Percentiles rank a stretch among this genome's conserved stretches.
Evolutionary conservation across 2,888 invertebrate genomes (phyloP).

Genomic region (Macrophya alboannulata): DNA sequence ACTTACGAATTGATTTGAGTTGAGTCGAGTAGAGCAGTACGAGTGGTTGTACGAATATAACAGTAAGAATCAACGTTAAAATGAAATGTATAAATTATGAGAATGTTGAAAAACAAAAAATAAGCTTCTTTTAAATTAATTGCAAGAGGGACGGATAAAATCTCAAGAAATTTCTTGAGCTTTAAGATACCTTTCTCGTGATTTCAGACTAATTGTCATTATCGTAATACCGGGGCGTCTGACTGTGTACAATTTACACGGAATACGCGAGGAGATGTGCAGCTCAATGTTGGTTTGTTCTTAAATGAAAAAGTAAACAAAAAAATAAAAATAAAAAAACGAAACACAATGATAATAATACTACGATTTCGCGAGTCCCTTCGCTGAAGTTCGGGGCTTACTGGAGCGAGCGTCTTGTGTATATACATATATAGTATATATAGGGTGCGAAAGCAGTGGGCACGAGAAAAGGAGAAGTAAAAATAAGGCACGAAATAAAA

Average conservation of each 20-base stretch:
- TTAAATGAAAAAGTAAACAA: neutral
- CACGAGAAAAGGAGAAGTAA: neutral
- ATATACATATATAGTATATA: neutral
- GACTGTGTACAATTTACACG: neutral
- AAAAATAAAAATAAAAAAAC: neutral
- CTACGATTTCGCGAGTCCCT: conserved; percentile 33
- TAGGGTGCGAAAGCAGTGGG: conserved; percentile 16
- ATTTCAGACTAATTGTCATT: neutral
- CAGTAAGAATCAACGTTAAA: neutral
- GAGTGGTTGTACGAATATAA: neutral
- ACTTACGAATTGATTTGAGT: neutral
- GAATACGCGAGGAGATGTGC: neutral
- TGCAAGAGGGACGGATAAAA: neutral
- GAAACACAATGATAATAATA: conserved; percentile 4
- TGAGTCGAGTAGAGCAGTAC: neutral
- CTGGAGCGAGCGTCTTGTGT: neutral
- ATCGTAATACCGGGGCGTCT: neutral
- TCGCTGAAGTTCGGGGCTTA: conserved; percentile 9
- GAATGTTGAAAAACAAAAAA: neutral
- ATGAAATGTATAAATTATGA: neutral
- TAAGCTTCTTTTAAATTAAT: neutral
- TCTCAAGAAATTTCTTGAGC: neutral
- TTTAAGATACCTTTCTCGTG: neutral
- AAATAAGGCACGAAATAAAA: conserved; percentile 1
- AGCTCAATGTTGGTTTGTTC: neutral